A percentile compares a stretch with the other conserved stretches of the same genome.
phyloP scores from a whole-genome alignment of 2,113 vertebrate genomes.

The Pleuronectes platessa region DNA sequence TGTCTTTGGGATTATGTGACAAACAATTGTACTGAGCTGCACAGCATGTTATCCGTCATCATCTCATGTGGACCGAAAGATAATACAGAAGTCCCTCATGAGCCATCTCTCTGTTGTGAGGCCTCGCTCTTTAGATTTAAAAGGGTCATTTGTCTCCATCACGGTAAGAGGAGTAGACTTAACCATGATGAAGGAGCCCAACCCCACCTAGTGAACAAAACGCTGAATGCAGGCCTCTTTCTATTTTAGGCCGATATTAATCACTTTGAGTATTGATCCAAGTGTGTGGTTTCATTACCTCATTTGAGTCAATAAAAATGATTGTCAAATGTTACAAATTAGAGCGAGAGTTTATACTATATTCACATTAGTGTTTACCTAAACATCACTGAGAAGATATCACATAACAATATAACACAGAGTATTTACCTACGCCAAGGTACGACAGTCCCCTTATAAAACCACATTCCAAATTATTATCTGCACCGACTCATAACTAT shows the following conservation, averaged over 20 bases:
- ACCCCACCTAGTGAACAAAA: neutral
- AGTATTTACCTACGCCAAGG: too few relatives aligned
- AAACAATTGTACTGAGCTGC: too few relatives aligned
- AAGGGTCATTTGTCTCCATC: neutral
- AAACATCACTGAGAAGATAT: neutral
- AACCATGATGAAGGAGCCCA: neutral
- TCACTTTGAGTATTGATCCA: neutral
- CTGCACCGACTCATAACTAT: too few relatives aligned
- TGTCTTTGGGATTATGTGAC: too few relatives aligned
- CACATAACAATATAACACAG: neutral
- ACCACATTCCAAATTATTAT: too few relatives aligned
- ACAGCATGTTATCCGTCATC: too few relatives aligned
- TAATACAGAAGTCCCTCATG: neutral
- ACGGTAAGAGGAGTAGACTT: neutral
- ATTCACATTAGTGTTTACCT: too few relatives aligned
- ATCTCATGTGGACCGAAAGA: too few relatives aligned
- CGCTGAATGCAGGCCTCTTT: neutral
- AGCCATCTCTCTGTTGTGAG: neutral
- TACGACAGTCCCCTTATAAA: too few relatives aligned
- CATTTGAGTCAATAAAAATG: neutral
- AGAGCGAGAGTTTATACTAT: neutral
- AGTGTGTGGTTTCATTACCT: neutral
- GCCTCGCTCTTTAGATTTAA: neutral
- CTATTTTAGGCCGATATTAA: too few relatives aligned
- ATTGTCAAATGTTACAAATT: too few relatives aligned